Conservation (phyloP, 2,797 vertebrate genomes). For the Lophotriccus pileatus region DNA sequence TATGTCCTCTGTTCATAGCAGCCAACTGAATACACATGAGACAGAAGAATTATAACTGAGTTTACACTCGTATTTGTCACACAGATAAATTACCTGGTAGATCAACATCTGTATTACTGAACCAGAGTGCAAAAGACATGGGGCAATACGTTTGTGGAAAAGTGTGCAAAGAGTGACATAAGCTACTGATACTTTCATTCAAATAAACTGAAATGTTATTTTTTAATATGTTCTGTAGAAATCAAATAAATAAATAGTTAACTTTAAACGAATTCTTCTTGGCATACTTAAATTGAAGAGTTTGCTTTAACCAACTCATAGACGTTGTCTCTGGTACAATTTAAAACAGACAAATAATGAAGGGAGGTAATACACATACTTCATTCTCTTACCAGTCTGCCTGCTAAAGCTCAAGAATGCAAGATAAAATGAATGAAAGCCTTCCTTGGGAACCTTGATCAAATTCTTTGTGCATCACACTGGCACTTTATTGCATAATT, state of each 20-base stretch:
- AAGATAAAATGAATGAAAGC: conserved; percentile 50
- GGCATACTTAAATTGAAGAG: conserved; percentile 39
- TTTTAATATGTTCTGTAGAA: conserved; percentile 35
- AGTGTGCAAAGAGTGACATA: background rate
- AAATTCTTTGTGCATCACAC: conserved; percentile 57
- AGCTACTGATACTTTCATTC: background rate
- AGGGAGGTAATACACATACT: conserved; percentile 19
- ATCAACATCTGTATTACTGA: background rate
- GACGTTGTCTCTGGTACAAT: background rate
- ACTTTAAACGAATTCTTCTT: conserved; percentile 30
- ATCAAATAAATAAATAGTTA: conserved; percentile 15
- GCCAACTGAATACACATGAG: background rate
- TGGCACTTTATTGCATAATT: conserved; percentile 64
- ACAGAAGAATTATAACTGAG: background rate
- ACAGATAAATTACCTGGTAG: background rate
- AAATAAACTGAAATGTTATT: background rate
- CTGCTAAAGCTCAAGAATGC: conserved; percentile 62
- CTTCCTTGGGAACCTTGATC: conserved; percentile 41
- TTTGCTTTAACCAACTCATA: conserved; percentile 38
- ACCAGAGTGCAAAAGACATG: background rate
- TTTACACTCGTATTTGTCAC: background rate
- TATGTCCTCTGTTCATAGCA: background rate
- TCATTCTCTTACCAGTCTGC: conserved; percentile 40
- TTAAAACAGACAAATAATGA: conserved; percentile 4
- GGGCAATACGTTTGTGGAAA: background rate